phyloP scores from a whole-genome alignment of 1,140 invertebrate genomes.

The Dufourea novaeangliae region DNA sequence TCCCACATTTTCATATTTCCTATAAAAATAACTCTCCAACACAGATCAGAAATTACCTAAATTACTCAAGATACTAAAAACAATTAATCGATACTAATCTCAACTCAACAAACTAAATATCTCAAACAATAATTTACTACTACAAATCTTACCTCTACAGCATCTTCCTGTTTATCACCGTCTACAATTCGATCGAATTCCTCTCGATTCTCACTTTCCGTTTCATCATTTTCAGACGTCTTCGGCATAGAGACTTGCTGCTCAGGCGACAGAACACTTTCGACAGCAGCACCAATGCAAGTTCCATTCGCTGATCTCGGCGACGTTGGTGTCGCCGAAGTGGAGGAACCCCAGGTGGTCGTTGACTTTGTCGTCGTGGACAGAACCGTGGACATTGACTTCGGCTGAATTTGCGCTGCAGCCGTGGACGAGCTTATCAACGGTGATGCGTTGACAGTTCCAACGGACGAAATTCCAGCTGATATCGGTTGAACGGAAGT shows the following conservation, averaged over 20 bases:
- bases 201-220: neutral
- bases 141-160: neutral
- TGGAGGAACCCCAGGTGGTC: neutral
- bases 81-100: too few species aligned
- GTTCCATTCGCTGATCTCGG: neutral
- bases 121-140: too few species aligned
- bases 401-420: conserved; percentile 8
- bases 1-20: too few species aligned
- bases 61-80: too few species aligned
- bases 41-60: too few species aligned
- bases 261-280: neutral
- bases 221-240: neutral
- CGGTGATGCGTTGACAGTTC: neutral
- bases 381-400: conserved; percentile 20
- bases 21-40: too few species aligned
- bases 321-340: neutral
- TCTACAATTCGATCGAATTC: neutral
- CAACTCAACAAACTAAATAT: neutral
- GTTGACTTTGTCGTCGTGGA: neutral
- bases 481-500: neutral
- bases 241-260: neutral
- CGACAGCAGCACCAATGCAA: neutral
- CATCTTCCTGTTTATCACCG: conserved; percentile 5
- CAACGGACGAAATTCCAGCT: neutral
- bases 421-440: conserved; percentile 23